Conservation (phyloP, 1,140 invertebrate species). For the Gryllus bimaculatus region DNA sequence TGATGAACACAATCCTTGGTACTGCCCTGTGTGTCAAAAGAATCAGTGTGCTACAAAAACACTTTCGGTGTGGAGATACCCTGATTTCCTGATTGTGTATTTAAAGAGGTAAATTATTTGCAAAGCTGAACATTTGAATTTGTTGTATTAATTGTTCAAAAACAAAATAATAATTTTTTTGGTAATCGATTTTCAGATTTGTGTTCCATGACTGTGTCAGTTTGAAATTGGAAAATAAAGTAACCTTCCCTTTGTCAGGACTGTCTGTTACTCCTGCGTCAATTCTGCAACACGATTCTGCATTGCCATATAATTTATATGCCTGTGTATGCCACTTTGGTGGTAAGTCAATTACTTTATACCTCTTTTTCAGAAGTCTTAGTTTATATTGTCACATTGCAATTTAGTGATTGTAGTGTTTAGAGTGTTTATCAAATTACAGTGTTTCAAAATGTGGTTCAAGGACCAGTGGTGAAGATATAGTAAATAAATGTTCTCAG, state of each 20-base stretch:
- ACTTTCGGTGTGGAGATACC: slow-evolving; percentile 56
- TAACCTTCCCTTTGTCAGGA: slow-evolving; percentile 52
- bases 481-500: no score
- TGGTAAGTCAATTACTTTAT: slow-evolving; percentile 35
- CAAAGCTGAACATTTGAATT: background rate
- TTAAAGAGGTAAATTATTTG: slow-evolving; percentile 48
- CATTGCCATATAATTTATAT: slow-evolving; percentile 52
- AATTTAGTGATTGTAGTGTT: background rate
- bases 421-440: background rate
- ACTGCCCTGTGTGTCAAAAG: slow-evolving; percentile 53
- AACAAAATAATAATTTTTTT: no score
- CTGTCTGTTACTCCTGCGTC: slow-evolving; percentile 40
- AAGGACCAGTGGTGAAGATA: background rate
- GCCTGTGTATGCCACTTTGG: slow-evolving; percentile 63
- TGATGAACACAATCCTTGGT: slow-evolving; percentile 63
- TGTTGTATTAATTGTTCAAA: background rate
- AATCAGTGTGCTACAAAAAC: slow-evolving; percentile 63
- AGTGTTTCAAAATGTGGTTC: background rate
- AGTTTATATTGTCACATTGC: background rate
- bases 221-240: slow-evolving; percentile 57
- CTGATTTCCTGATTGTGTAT: slow-evolving; percentile 60
- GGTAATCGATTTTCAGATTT: slow-evolving; percentile 40
- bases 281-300: slow-evolving; percentile 27
- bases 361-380: background rate
- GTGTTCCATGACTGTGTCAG: slow-evolving; percentile 59